Evolutionary conservation across 2,888 invertebrate species (phyloP).

Genomic region (Philaethria dido): DNA sequence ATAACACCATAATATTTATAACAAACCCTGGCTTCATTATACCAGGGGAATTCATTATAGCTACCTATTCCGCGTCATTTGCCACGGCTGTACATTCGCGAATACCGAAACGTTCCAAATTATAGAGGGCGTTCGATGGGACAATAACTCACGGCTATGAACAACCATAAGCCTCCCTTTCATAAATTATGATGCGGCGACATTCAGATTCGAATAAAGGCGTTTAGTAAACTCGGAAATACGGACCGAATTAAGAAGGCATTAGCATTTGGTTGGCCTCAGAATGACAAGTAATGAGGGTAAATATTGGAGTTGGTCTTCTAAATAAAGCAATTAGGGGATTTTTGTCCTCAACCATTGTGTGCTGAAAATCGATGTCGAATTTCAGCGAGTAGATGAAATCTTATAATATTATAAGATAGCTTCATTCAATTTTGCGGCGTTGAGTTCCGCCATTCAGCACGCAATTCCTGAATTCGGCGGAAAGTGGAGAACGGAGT

Average conservation of each 20-base stretch:
- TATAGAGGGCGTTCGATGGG: constrained; percentile 47
- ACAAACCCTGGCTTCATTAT: constrained; percentile 29
- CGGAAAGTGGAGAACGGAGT: too few species aligned
- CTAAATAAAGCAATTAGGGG: constrained; percentile 14
- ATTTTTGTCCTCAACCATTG: not conserved
- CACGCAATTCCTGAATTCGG: too few species aligned
- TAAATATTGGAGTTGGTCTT: constrained; percentile 27
- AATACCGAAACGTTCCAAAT: constrained; percentile 44
- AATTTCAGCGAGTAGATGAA: too few species aligned
- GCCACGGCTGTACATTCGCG: constrained; percentile 38
- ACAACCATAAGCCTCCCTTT: constrained; percentile 61
- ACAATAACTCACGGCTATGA: constrained; percentile 65
- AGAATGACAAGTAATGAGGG: constrained; percentile 42
- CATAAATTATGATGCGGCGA: constrained; percentile 73
- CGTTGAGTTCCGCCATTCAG: too few species aligned
- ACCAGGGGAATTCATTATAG: constrained; percentile 38
- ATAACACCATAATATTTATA: constrained; percentile 20
- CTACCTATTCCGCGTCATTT: constrained; percentile 42
- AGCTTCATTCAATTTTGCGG: too few species aligned
- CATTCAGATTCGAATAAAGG: constrained; percentile 66
- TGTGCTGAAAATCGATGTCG: not conserved
- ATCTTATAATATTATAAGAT: too few species aligned
- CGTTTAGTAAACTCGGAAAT: constrained; percentile 57
- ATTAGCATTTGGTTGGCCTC: constrained; percentile 56
- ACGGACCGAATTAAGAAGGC: constrained; percentile 62